Base-by-base conservation (phyloP, 1,140 invertebrate genomes). In the Drosophila auraria region DNA sequence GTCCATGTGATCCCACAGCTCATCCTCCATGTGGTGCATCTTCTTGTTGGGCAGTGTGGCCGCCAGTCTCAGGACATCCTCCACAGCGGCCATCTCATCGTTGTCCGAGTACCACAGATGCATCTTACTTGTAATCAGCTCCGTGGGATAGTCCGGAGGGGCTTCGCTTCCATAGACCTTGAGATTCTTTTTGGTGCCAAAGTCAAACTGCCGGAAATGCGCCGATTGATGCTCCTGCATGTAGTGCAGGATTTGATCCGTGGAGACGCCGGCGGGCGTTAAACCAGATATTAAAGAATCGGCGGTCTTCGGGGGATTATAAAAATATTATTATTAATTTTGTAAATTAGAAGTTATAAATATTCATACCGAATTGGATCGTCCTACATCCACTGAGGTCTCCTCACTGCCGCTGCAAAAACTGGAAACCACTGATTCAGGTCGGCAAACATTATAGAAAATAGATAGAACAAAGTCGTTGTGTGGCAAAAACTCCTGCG, bases 201-300 rank as follows among this genome's bases (percentile, higher is more conserved):
- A 93, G 78, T 94, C 93, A 20, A 86, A 94, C 36, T 91, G 78
- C 0, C 82, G 81, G 23, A 94, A 94, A 1, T 93, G 90, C 5
- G 83, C 91, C 0, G 90, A 93, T 25, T 94, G 81, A 14, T 94
- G 91, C n/a, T 93, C 94, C 83, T 96, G 96, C 8, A 94, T 94
- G 78, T 94, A 96, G 83, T 97, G 96, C 2, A 96, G 92, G 0
- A 97, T 82, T 82, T 97, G 96, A 80, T 95, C 95, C 30, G 95
- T 94, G 0, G 96, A 96, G 0, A 96, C 94, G 12, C 97, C 97
- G 12, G 96, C 95, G 1, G 97, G 97, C 49, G 94, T 93, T 73
- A 97, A 96, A 1, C 40, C 64, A 23, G 15, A 15, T 94, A 94
- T 23, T 95, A 93, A 58, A 96, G 95, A 0, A 96, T 12, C 15